Conservation (phyloP, 1,140 invertebrate species). For the Drosophila parabipectinata region DNA sequence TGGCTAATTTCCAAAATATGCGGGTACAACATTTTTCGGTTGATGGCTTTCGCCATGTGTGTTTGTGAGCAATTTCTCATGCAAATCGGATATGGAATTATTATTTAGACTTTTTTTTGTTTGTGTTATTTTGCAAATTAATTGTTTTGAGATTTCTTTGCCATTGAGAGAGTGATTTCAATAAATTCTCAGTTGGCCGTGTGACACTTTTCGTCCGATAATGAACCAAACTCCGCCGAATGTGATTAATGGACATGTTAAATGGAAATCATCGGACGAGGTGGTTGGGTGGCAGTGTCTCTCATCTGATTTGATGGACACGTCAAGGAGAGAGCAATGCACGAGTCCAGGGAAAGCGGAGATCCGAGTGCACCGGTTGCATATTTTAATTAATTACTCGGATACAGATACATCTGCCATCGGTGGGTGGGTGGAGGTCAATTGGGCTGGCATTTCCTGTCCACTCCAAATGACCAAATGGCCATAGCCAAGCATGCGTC, state of each 20-base stretch:
- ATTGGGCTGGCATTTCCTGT: conserved; percentile 72
- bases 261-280: conserved; percentile 46
- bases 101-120: background rate
- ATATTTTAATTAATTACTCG: conserved; percentile 69
- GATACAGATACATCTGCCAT: conserved; percentile 40
- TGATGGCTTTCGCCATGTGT: background rate
- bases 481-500: conserved; percentile 26
- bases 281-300: conserved; percentile 9
- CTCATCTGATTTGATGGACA: conserved; percentile 28
- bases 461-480: conserved; percentile 23
- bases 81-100: conserved; percentile 27
- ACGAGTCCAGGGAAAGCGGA: conserved; percentile 26
- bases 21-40: conserved; percentile 1
- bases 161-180: conserved; percentile 60
- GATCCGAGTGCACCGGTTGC: conserved; percentile 44
- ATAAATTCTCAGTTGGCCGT: conserved; percentile 65
- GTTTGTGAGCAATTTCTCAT: conserved; percentile 19
- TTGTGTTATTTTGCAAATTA: conserved; percentile 15
- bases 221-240: conserved; percentile 64
- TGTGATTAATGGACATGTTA: conserved; percentile 67
- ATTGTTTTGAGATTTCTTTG: conserved; percentile 20
- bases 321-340: conserved; percentile 41
- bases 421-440: conserved; percentile 33
- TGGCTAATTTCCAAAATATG: conserved; percentile 29
- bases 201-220: conserved; percentile 72